Percentiles rank a stretch among this genome's conserved stretches.
Conservation (phyloP, 2,797 vertebrate species). For the Argya squamiceps region DNA sequence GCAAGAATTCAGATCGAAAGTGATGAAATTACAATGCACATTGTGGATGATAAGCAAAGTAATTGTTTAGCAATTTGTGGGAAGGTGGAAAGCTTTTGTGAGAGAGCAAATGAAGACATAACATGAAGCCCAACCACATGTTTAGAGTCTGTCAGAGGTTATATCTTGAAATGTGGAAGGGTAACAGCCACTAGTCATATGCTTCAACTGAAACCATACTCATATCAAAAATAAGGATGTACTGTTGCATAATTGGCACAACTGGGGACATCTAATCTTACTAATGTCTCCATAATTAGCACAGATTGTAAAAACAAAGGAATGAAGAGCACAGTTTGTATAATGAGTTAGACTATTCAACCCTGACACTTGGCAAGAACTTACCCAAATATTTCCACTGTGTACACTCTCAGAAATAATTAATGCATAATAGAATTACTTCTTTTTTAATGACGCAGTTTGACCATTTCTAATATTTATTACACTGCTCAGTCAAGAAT, state of each 20-base stretch:
- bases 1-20: constrained; percentile 15
- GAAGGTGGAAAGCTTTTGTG: background rate
- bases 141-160: background rate
- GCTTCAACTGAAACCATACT: background rate
- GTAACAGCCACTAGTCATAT: background rate
- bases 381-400: constrained; percentile 15
- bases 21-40: background rate
- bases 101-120: background rate
- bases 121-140: background rate
- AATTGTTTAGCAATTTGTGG: constrained; percentile 26
- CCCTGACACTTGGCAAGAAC: constrained; percentile 23
- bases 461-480: background rate
- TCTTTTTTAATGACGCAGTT: background rate
- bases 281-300: background rate
- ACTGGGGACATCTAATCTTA: constrained; percentile 18
- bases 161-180: background rate
- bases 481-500: background rate
- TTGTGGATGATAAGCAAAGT: background rate
- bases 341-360: constrained; percentile 12
- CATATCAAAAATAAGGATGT: background rate
- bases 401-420: background rate
- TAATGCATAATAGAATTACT: background rate
- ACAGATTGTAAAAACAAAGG: constrained; percentile 20
- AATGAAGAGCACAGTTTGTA: constrained; percentile 17
- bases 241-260: background rate